Conservation (phyloP, 1,140 invertebrate species). For the Eumeta japonica region DNA sequence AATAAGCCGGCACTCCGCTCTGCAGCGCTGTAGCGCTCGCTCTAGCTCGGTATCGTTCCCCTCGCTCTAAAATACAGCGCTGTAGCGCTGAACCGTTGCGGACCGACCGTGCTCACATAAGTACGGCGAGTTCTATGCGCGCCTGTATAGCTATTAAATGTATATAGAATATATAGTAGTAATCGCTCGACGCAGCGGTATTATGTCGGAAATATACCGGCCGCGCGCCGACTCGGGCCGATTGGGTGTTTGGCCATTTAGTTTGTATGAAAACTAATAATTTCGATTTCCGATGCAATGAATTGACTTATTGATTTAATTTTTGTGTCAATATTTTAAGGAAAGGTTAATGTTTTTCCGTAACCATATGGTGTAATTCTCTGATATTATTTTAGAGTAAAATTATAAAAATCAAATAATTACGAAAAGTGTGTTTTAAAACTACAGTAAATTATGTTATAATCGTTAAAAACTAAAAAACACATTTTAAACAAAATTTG, state of each 20-base stretch:
- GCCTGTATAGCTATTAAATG: constrained; percentile 59
- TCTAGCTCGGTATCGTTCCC: constrained; percentile 19
- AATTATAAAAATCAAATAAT: constrained; percentile 12
- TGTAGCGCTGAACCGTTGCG: constrained; percentile 24
- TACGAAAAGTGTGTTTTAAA: too few relatives aligned
- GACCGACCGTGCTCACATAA: constrained; percentile 52
- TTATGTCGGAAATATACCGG: constrained; percentile 59
- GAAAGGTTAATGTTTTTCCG: constrained; percentile 40
- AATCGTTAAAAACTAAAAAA: too few relatives aligned
- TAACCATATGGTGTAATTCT: constrained; percentile 39
- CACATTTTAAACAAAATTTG: too few relatives aligned
- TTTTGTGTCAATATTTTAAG: constrained; percentile 48
- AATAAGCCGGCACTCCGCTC: constrained; percentile 45
- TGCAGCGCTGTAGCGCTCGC: constrained; percentile 28
- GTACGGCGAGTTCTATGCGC: constrained; percentile 58
- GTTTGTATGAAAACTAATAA: constrained; percentile 54
- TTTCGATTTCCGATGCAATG: constrained; percentile 46
- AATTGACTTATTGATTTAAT: constrained; percentile 36
- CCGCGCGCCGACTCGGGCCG: constrained; percentile 47
- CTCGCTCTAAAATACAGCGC: constrained; percentile 25
- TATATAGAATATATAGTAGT: constrained; percentile 60
- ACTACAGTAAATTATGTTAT: too few relatives aligned
- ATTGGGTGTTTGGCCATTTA: constrained; percentile 47
- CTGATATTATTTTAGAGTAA: constrained; percentile 20
- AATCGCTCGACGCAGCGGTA: constrained; percentile 59